Evolutionary conservation across 2,888 invertebrate genomes (phyloP).

Genomic region (Sarcophaga variegata): DNA sequence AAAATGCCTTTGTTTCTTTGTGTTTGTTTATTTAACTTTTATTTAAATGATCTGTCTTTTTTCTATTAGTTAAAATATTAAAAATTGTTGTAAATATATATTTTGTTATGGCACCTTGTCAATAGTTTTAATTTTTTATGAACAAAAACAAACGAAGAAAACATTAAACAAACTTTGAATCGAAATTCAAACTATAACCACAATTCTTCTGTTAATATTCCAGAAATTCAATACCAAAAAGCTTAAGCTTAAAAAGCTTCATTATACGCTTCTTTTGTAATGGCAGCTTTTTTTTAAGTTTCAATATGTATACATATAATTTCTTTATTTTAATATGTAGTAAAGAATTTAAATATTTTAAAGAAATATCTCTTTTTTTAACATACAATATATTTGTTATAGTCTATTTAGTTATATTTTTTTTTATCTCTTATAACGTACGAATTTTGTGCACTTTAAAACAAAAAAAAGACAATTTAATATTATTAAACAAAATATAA

Average conservation of each 20-base stretch:
- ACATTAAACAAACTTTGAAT: constrained; percentile 50
- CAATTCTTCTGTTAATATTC: constrained; percentile 52
- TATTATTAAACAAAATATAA: neutral
- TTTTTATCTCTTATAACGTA: constrained; percentile 15
- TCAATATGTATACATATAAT: neutral
- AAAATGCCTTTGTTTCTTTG: constrained; percentile 54
- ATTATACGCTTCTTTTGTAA: constrained; percentile 33
- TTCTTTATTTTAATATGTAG: constrained; percentile 13
- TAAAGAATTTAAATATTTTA: constrained; percentile 43
- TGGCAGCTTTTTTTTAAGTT: constrained; percentile 62
- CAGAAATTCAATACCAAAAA: constrained; percentile 44
- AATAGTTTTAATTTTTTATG: constrained; percentile 44
- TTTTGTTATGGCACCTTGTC: constrained; percentile 30
- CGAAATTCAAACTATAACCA: constrained; percentile 45
- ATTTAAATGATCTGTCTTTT: constrained; percentile 45
- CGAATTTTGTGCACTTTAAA: constrained; percentile 23
- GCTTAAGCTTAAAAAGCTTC: constrained; percentile 16
- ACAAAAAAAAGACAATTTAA: neutral
- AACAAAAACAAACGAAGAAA: constrained; percentile 3
- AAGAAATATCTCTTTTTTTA: constrained; percentile 16
- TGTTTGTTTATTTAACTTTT: constrained; percentile 14
- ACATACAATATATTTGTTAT: constrained; percentile 26
- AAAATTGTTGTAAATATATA: constrained; percentile 51
- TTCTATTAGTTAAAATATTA: constrained; percentile 27
- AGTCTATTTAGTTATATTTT: neutral